Conservation (phyloP, 2,797 vertebrate species). For the Echeneis naucrates region DNA sequence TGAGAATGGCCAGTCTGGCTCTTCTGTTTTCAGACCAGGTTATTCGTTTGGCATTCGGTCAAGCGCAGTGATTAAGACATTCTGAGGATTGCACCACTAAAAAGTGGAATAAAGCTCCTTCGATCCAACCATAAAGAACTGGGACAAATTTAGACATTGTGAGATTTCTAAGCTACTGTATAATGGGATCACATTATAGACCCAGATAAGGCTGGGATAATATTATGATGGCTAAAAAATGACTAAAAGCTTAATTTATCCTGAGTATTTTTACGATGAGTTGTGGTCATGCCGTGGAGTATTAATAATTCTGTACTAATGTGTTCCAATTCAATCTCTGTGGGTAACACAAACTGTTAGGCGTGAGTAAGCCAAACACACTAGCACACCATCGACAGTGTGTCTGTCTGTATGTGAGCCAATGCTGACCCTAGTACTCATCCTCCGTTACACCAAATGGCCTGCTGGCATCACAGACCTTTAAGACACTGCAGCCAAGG, state of each 20-base stretch:
- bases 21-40: conserved; percentile 39
- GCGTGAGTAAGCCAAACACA: conserved; percentile 51
- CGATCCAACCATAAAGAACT: conserved; percentile 3
- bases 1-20: conserved; percentile 21
- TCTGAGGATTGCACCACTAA: conserved; percentile 27
- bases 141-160: conserved; percentile 18
- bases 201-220: conserved; percentile 37
- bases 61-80: conserved; percentile 44
- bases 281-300: conserved; percentile 43
- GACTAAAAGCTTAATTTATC: conserved; percentile 62
- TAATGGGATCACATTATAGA: conserved; percentile 37
- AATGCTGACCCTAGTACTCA: conserved; percentile 24
- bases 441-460: conserved; percentile 52
- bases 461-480: conserved; percentile 58
- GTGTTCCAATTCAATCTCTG: conserved; percentile 73
- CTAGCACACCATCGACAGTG: conserved; percentile 36
- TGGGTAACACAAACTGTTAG: conserved; percentile 68
- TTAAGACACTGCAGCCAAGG: conserved; percentile 34
- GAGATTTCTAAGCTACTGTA: conserved; percentile 15
- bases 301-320: conserved; percentile 71
- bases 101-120: conserved; percentile 23
- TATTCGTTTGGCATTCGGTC: conserved; percentile 35
- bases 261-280: conserved; percentile 38
- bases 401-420: conserved; percentile 6
- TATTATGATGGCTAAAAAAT: conserved; percentile 42